Conservation (phyloP, 2,113 vertebrate genomes). For the Silurus glanis region DNA sequence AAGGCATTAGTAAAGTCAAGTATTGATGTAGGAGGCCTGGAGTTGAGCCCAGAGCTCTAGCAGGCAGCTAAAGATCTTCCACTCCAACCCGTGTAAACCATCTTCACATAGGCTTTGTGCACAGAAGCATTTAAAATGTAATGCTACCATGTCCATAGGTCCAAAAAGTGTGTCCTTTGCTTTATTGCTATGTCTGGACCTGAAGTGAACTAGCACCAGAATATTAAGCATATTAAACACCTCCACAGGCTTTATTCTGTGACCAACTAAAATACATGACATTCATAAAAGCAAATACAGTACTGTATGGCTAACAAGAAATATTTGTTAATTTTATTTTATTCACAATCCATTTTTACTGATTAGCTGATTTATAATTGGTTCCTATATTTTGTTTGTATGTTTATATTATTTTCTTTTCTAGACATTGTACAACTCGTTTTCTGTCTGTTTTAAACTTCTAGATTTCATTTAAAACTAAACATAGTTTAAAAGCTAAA, state of each 20-base stretch:
- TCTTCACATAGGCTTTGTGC: too few species aligned
- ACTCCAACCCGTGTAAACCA: too few species aligned
- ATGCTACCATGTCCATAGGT: slow-evolving; percentile 6
- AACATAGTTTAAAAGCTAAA: not conserved
- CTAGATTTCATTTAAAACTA: not conserved
- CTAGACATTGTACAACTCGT: not conserved
- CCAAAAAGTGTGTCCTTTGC: not conserved
- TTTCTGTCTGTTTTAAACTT: too few species aligned
- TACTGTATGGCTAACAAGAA: not conserved
- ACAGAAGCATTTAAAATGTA: too few species aligned
- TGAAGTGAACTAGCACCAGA: not conserved
- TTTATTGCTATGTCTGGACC: not conserved
- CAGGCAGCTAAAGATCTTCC: too few species aligned
- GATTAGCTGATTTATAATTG: not conserved
- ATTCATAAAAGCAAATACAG: not conserved
- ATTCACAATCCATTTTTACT: not conserved
- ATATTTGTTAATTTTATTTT: not conserved
- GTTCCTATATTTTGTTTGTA: not conserved
- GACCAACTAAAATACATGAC: not conserved
- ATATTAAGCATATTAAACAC: not conserved
- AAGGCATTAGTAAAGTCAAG: too few species aligned
- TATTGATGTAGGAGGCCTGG: too few species aligned
- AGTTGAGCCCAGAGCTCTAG: too few species aligned
- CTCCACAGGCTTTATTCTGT: not conserved
- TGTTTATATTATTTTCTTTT: not conserved